Evolutionary conservation across 2,797 vertebrate genomes (phyloP), one percentile per base, ranked within the genome.

Genomic region (Pangasius sanitwongsei): DNA sequence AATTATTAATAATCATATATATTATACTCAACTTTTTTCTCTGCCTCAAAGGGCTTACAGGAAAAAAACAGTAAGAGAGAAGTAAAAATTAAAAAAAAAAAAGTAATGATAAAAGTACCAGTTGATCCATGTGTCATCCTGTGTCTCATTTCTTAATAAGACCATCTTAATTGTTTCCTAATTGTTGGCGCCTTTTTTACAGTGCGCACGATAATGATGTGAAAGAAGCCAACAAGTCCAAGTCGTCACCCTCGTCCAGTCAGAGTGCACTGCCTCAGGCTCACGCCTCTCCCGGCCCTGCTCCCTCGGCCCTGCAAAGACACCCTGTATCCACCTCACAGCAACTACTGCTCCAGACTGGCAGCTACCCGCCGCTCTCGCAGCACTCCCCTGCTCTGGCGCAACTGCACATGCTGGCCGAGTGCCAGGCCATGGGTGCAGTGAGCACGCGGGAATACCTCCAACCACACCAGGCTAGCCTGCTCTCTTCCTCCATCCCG

Each of bases 131-230:
- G 41, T 75, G 41, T 28, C 37, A 6, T 48, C 25, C 2, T 77
- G 44, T 15, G 48, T 50, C 44, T 50, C 44, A 15, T 5, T 6
- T 59, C 61, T 50, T 67, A 44, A 25, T 50, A 74, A 25, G 41
- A 25, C 20, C 23, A 13, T 2, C 11, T 23, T 28, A 23, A 41
- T 23, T 65, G 12, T 86, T 74, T 85, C 1, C 2, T 80, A 31
- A 77, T 15, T 34, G 28, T 55, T 74, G 50, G 55, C 41, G 55
- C 5, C 3, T 69, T 78, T 41, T 7, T 44, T 85, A 2, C 94
- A 98, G 97, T 78, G 96, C 96, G 25, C 97, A 97, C 69, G 96
- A 97, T 92, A 98, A 96, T 34, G 96, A 97, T 0, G 94, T 97
- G 74, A 97, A 97, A 93, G 97, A 97, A 90, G 96, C 97, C 89